Evolutionary conservation across 2,113 vertebrate species (phyloP), one percentile per base, ranked within the genome.

Genomic region (Physeter macrocephalus): DNA sequence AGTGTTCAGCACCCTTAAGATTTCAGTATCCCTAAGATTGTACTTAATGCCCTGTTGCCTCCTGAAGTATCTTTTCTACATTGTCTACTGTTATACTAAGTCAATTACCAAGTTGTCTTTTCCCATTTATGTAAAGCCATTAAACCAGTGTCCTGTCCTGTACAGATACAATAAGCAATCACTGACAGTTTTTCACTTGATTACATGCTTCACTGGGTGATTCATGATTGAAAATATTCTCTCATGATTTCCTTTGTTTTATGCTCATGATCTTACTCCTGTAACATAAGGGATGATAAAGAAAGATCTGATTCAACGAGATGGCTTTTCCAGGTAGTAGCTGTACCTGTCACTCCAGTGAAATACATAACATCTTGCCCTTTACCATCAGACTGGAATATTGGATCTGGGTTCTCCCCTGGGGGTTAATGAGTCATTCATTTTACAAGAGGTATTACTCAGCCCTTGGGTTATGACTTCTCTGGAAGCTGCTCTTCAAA

Each of bases 171-270:
- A 77, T 95, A 97, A 96, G 95, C 88, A 96, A 78, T 96, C 96
- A 92, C 84, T 71, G 97, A 97, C 78, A 97, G 95, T n/a, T 98
- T 98, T 98, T 95, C 95, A 98, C 95, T 96, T 97, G 98, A 98
- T 98, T 98, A 98, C 97, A 98, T 95, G 97, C 95, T 97, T 97
- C 97, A 87, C 90, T 97, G 94, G 62, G 52, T 92, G 54, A 96
- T 97, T 97, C 90, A 77, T 97, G 75, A 98, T 98, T 98, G 97
- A 97, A 98, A 98, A 98, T 95, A 93, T 90, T 96, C 69, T 98
- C 52, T 97, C 23, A 90, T 93, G 96, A 98, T 98, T 98, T 75
- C 59, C 57, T 98, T 98, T 98, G 95, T 98, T 98, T 97, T 97
- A 97, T 96, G 54, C 69, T 96, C 90, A 61, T 78, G 84, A 64